Evolutionary conservation across 2,888 invertebrate species (phyloP).

Genomic region (Eudasyphora cyanicolor): DNA sequence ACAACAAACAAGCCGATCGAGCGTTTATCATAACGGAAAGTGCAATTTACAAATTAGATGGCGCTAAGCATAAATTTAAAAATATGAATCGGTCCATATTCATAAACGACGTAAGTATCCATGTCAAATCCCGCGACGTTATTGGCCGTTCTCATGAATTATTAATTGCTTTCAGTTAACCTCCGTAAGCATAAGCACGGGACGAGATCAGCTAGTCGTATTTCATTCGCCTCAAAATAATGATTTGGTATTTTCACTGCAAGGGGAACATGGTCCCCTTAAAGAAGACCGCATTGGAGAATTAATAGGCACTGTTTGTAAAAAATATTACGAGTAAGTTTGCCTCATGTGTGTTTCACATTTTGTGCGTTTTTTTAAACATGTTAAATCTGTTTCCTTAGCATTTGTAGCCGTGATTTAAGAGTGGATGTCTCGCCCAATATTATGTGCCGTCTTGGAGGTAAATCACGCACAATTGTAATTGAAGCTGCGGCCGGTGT

Average conservation of each 20-base stretch:
- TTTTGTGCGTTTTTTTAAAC: not conserved
- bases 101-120: slow-evolving; percentile 85
- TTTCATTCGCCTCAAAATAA: slow-evolving; percentile 93
- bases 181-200: slow-evolving; percentile 91
- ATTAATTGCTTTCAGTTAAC: slow-evolving; percentile 85
- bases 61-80: slow-evolving; percentile 87
- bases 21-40: slow-evolving; percentile 93
- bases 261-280: slow-evolving; percentile 76
- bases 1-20: slow-evolving; percentile 91
- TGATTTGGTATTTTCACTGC: slow-evolving; percentile 92
- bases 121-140: not conserved
- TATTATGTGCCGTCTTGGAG: slow-evolving; percentile 91
- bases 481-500: slow-evolving; percentile 77
- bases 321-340: slow-evolving; percentile 89
- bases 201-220: slow-evolving; percentile 92
- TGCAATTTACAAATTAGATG: slow-evolving; percentile 92
- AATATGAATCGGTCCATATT: slow-evolving; percentile 92
- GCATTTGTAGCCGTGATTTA: slow-evolving; percentile 86
- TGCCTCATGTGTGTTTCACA: not conserved
- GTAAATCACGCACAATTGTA: slow-evolving; percentile 83
- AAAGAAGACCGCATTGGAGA: slow-evolving; percentile 92
- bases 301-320: slow-evolving; percentile 89
- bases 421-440: slow-evolving; percentile 87
- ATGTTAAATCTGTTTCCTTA: slow-evolving; percentile 75
- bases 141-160: slow-evolving; percentile 40